Evolutionary conservation across 2,888 invertebrate genomes (phyloP), one percentile per base, ranked within the genome.

Genomic region (Linyphia triangularis): DNA sequence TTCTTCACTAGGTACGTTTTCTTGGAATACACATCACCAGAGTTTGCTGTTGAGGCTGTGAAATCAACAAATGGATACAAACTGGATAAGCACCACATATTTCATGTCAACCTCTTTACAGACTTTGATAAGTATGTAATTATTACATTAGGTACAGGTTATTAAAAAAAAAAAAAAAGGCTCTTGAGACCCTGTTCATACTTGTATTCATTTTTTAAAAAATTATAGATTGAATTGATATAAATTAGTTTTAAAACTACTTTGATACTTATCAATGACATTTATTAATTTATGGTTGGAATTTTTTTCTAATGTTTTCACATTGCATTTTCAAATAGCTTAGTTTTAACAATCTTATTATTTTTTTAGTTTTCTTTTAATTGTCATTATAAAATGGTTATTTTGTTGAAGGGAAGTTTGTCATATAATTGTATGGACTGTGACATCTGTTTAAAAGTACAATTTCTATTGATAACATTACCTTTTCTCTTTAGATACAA

Each of bases 61-160:
- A 96, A 96, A 92, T 94, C 95, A 59, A 95, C 96, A 72, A 97
- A 99, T 93, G 97, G 97, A 92, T 96, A 98, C 94, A 98, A 97
- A 93, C 95, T 99, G 92, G 99, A 99, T 94, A 99, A 98, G 93
- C 95, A 96, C 91, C 99, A 99, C 92, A 97, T 97, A 5, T 98
- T 99, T 93, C 94, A 96, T 92, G 97, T 98, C 67, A 99, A 98
- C 93, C 94, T 98, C 79, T 98, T 99, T 93, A 97, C 97, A 0
- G 99, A 99, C 93, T 98, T 98, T 93, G 96, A 96, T 91, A 99
- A 98, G 95, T 96, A 93, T 94, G 95, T 94, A 19, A 9, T 51
- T 69, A 13, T n/a, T n/a, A n/a, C n/a, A n/a, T n/a, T n/a, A n/a
- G n/a, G n/a, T n/a, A n/a, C n/a, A n/a, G n/a, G n/a, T n/a, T n/a